Evolutionary conservation across 2,888 invertebrate species (phyloP), one percentile per base, ranked within the genome.

Genomic region (Monochamus alternatus): DNA sequence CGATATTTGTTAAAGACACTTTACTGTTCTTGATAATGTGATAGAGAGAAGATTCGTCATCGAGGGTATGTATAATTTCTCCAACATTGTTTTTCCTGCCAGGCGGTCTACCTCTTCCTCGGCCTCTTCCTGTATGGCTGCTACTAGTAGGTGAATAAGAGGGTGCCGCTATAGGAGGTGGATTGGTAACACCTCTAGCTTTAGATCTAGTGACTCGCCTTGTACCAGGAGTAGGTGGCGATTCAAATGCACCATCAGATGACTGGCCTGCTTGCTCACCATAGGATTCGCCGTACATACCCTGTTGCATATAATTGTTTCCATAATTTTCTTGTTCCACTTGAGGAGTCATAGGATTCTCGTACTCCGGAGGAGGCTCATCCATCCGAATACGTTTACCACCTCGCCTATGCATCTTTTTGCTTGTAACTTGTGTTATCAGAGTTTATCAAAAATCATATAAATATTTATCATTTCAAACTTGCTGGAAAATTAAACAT

Each of bases 321-420:
- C 89, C 88, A 81, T 89, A 91, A 32, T 89, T 88, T 38, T 90
- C 90, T 69, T 90, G 90, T 81, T 92, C 92, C 77, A 87, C 78
- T 83, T 90, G 86, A 75, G 90, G 91, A 30, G 91, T 91, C 90
- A 91, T 90, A 5, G 94, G 93, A 81, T 94, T 94, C 52, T 96
- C 96, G 87, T 95, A 96, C 87, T 97, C 96, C 68, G 96, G 96
- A 68, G 96, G 96, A 76, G 95, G 95, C 89, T 96, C 96, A 89
- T 96, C 96, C 96, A 97, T 96, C 79, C 97, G 95, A 86, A 97
- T 97, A 82, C 96, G 92, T 90, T 97, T 97, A 82, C 97, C 97
- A 86, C 96, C 96, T 76, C 94, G 91, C 80, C 96, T 92, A 89
- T 95, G 95, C 95, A 96, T 95, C 85, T 89, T 64, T 71, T 52